Evolutionary conservation across 2,797 vertebrate genomes (phyloP), one percentile per base, ranked within the genome.

Genomic region (Antrozous pallidus): DNA sequence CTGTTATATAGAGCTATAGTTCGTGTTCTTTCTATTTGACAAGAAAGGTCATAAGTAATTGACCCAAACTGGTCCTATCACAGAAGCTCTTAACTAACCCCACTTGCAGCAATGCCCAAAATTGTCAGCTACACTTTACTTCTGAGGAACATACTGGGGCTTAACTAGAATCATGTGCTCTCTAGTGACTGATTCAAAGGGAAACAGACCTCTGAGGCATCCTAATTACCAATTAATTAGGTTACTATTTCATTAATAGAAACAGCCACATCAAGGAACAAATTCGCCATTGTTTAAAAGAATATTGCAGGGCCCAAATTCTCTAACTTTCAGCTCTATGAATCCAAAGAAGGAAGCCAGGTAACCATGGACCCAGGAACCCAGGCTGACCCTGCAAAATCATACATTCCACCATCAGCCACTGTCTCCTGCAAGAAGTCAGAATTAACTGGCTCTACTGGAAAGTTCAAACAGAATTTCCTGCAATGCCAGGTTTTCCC

Each of bases 151-250:
- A 87, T 79, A 18, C 74, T 63, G 28, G 42, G 18, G 12, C 45
- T 88, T 90, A 67, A 90, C 67, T 81, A 94, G 56, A 92, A 61
- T 82, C n/a, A 61, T 61, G 84, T 45, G 75, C 78, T 95, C 82
- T 92, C 79, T 73, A 54, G 90, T 49, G 78, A 91, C 45, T n/a
- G 84, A 96, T 63, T 96, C 89, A 90, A 87, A 94, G 73, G 49
- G 40, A 96, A 95, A 94, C 20, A 95, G 87, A 93, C 28, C 90
- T 96, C 82, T 90, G 88, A 95, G 90, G 54, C 82, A 93, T 69
- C 38, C 90, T 97, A 96, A 95, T 95, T 95, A 95, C 91, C 88
- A 93, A 74, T 92, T 95, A 96, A 88, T 94, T 94, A 88, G 77
- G 89, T 80, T 94, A 93, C 65, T 49, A 10, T 83, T 95, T 94